Evolutionary conservation across 2,113 vertebrate genomes (phyloP), one percentile per base, ranked within the genome.

Genomic region (Dissostichus mawsoni): DNA sequence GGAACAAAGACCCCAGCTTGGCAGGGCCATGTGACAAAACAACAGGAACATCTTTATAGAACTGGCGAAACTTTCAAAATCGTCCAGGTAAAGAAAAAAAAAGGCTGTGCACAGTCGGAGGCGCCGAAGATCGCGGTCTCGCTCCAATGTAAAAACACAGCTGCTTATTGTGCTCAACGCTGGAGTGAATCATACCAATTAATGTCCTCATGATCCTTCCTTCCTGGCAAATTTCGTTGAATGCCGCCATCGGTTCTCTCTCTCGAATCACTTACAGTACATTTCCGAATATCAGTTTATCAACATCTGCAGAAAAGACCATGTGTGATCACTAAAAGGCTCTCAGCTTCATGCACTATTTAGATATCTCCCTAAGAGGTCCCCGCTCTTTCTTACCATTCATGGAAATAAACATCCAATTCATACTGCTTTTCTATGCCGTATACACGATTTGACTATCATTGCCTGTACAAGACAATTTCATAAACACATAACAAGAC

Each of bases 171-270:
- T 84, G 76, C 71, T 69, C 50, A 0, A 57, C 0, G 18, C 44
- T 45, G 13, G 23, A 80, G 66, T 86, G 85, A 90, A 86, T 92
- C 78, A 69, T 18, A 68, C 83, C 78, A 90, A 86, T 92, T 91
- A 85, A 86, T 84, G 82, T 86, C 59, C 50, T 83, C 66, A 13
- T 82, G 78, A 84, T 86, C 55, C 87, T 90, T 92, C 87, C 87
- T 91, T 88, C 88, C 88, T 83, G 81, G 52, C 13, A 69, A 79
- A 84, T 80, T 76, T 50, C 17, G 65, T 74, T 88, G 74, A 89
- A 90, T 73, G 74, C 11, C 3, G 0, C 58, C n/a, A 57, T 78
- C 20, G 65, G 55, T 80, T 82, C 69, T 69, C 55, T 68, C 18
- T 67, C 29, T 63, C 29, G 7, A 82, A 58, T 78, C 16, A 23